Conservation (phyloP, 1,140 invertebrate species). For the Caenorhabditis tropicalis region DNA sequence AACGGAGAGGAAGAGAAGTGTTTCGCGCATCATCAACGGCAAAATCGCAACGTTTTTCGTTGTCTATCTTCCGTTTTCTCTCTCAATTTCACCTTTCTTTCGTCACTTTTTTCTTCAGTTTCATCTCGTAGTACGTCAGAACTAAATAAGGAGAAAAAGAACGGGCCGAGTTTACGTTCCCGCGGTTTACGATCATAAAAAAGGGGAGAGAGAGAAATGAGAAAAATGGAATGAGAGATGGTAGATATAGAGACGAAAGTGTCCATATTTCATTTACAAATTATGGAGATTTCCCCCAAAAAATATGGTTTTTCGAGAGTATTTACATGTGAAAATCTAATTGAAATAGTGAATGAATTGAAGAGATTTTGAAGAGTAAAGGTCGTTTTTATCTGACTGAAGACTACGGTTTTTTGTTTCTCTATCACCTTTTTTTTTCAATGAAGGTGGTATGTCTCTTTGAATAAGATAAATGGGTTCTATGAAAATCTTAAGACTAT, state of each 20-base stretch:
- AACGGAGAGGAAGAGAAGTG: background rate
- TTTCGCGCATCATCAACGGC: background rate
- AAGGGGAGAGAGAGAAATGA: background rate
- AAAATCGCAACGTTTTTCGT: background rate
- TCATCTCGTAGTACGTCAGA: background rate
- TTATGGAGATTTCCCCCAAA: too few species aligned
- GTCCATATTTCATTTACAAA: background rate
- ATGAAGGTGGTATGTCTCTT: background rate
- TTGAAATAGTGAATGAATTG: background rate
- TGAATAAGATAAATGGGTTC: background rate
- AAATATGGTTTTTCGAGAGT: too few species aligned
- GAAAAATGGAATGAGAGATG: background rate
- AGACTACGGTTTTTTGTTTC: background rate
- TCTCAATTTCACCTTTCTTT: conserved; percentile 24
- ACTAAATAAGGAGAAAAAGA: background rate
- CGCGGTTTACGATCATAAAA: conserved; percentile 1
- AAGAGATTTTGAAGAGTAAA: background rate
- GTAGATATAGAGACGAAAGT: background rate
- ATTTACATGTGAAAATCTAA: too few species aligned
- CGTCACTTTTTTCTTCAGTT: background rate
- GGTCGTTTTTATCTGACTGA: background rate
- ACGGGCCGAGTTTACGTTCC: background rate
- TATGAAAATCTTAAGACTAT: background rate
- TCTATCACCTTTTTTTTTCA: background rate
- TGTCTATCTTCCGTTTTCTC: background rate